Evolutionary conservation across 1,140 invertebrate species (phyloP).

Genomic region (Drosophila yakuba): DNA sequence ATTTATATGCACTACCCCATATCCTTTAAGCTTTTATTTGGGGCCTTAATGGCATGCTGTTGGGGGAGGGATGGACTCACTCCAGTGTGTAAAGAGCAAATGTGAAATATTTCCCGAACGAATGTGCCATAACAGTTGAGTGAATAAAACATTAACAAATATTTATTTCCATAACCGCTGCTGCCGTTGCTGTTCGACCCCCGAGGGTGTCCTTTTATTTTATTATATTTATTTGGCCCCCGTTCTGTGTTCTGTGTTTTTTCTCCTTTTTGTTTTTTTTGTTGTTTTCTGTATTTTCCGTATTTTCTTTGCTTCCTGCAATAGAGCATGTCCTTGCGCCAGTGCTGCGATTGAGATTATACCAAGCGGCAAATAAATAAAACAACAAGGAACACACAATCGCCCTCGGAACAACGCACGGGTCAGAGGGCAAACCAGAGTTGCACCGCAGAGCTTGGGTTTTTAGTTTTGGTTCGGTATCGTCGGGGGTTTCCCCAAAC

Average conservation of each 20-base stretch:
- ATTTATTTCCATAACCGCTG: constrained; percentile 52
- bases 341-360: constrained; percentile 58
- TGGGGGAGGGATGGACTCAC: background rate
- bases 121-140: constrained; percentile 54
- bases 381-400: constrained; percentile 55
- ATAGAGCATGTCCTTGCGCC: constrained; percentile 42
- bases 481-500: background rate
- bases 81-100: constrained; percentile 33
- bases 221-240: constrained; percentile 42
- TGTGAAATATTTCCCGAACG: constrained; percentile 60
- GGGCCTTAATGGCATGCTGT: constrained; percentile 1
- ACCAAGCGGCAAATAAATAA: constrained; percentile 79
- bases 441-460: constrained; percentile 23
- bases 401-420: constrained; percentile 26
- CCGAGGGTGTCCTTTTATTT: constrained; percentile 53
- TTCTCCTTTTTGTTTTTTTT: no score
- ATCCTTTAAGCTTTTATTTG: constrained; percentile 26
- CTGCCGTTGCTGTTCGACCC: constrained; percentile 18
- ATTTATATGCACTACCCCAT: constrained; percentile 33
- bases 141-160: constrained; percentile 66
- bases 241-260: constrained; percentile 5
- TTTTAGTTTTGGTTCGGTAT: background rate
- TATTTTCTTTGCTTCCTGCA: constrained; percentile 10
- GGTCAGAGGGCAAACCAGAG: constrained; percentile 35
- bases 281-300: background rate